Percentiles rank a stretch among this genome's conserved stretches.
phyloP scores from a whole-genome alignment of 1,140 invertebrate species.

The Eurosta solidaginis region DNA sequence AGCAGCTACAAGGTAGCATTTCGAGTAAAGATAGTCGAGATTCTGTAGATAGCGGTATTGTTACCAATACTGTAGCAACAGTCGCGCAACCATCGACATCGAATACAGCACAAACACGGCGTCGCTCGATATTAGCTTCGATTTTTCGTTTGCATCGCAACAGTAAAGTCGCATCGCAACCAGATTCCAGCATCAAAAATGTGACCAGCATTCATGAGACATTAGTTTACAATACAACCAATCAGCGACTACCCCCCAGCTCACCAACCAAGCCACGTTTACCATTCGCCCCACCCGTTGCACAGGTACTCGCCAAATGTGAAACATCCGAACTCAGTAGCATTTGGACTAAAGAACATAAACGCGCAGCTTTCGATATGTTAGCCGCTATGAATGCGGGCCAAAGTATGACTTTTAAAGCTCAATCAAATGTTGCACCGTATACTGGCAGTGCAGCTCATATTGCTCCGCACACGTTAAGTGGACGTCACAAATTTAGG shows the following conservation, averaged over 20 bases:
- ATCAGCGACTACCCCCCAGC: not conserved
- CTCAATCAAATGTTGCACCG: conserved; percentile 13
- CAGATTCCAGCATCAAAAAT: not conserved
- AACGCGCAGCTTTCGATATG: conserved; percentile 61
- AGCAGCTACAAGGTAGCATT: conserved; percentile 44
- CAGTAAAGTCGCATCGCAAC: conserved; percentile 5
- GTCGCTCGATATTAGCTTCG: conserved; percentile 49
- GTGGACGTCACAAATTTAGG: conserved; percentile 43
- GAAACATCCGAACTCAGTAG: conserved; percentile 39
- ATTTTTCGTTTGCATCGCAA: conserved; percentile 49
- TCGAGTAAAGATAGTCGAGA: conserved; percentile 44
- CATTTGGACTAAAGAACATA: conserved; percentile 61
- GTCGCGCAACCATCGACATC: conserved; percentile 16
- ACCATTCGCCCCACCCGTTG: not conserved
- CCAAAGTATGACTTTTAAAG: conserved; percentile 35
- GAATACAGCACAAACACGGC: conserved; percentile 22
- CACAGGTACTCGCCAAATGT: conserved; percentile 19
- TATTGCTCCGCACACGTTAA: not conserved
- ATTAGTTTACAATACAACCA: not conserved
- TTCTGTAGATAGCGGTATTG: conserved; percentile 43
- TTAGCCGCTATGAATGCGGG: conserved; percentile 60
- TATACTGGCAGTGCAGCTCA: not conserved
- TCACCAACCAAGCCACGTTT: not conserved
- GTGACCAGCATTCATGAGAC: too few species aligned
- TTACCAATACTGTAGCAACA: conserved; percentile 40